Evolutionary conservation across 2,888 invertebrate species (phyloP).

Genomic region (Drosophila bunnanda): DNA sequence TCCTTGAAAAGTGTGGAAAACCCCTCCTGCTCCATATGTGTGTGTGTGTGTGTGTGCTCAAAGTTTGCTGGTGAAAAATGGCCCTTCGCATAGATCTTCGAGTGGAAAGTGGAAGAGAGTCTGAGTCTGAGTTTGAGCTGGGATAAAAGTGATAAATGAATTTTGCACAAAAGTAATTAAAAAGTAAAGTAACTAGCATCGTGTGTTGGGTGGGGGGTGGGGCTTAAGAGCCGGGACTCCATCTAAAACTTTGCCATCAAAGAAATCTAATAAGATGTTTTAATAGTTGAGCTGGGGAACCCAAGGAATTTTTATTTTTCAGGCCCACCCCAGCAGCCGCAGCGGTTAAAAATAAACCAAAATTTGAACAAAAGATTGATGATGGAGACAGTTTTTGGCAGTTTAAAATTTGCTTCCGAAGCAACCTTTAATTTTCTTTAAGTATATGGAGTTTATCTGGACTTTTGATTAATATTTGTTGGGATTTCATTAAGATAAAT

Average conservation of each 20-base stretch:
- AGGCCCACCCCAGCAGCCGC: neutral
- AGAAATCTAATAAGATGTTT: conserved; percentile 80
- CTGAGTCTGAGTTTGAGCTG: conserved; percentile 65
- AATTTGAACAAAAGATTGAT: conserved; percentile 38
- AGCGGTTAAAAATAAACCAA: conserved; percentile 29
- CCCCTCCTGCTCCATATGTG: conserved; percentile 2
- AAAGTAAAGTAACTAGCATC: conserved; percentile 79
- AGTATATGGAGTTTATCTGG: neutral
- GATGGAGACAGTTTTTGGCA: conserved; percentile 18
- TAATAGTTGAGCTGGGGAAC: conserved; percentile 68
- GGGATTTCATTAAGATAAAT: neutral
- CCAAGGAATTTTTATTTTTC: conserved; percentile 49
- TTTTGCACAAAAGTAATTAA: conserved; percentile 81
- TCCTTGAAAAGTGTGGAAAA: conserved; percentile 50
- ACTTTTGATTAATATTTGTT: neutral
- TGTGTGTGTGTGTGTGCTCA: conserved; percentile 49
- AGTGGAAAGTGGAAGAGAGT: conserved; percentile 40
- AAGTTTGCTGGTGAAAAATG: conserved; percentile 78
- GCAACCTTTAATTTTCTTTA: neutral
- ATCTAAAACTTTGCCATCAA: conserved; percentile 71
- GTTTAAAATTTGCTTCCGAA: neutral
- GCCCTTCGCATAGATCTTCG: conserved; percentile 70
- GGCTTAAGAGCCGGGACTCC: conserved; percentile 8
- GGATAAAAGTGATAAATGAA: conserved; percentile 81
- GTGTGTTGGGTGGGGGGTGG: conserved; percentile 62